Evolutionary conservation across 1,140 invertebrate genomes (phyloP), one percentile per base, ranked within the genome.

Genomic region (Trichoplusia ni): DNA sequence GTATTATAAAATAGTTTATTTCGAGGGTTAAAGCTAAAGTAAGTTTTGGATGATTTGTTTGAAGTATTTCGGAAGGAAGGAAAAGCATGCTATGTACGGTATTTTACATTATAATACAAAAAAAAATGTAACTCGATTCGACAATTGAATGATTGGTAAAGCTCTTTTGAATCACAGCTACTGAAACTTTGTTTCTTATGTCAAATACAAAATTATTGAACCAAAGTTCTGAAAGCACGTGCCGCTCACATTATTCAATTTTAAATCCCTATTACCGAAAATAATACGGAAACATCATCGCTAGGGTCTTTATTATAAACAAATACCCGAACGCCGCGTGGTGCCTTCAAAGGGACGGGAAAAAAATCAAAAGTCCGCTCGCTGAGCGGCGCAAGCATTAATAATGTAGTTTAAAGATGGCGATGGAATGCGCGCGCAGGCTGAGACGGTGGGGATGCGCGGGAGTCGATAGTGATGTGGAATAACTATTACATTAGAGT

Each of bases 381-480:
- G 40, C 27, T 35, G 35, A 37, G 33, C 18, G 69, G 60, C 73
- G 79, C 74, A 76, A 73, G 81, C 83, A 86, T 86, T 87, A 84
- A 86, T 89, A 85, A 86, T 89, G 83, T 81, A 84, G 77, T 81
- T 83, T 81, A 79, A 89, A 89, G 81, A 89, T 86, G 84, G 85
- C 85, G 69, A 56, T 69, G 83, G 84, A 84, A 85, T 85, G 86
- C 77, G 77, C 75, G 69, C 69, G 59, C 65, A 25, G 25, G 75
- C 72, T 70, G 46, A 16, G 46, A 49, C 72, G 38, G 29, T 81
- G 80, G 82, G 71, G 81, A 66, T 79, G 84, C 62, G 73, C 76
- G 58, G 69, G 61, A 70, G 61, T 69, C 71, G 71, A 66, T 73
- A 47, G 61, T 56, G 59, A 62, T 54, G 35, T 46, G 13, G 4